Conservation (phyloP, 2,888 invertebrate species). For the Ephialtes manifestator region DNA sequence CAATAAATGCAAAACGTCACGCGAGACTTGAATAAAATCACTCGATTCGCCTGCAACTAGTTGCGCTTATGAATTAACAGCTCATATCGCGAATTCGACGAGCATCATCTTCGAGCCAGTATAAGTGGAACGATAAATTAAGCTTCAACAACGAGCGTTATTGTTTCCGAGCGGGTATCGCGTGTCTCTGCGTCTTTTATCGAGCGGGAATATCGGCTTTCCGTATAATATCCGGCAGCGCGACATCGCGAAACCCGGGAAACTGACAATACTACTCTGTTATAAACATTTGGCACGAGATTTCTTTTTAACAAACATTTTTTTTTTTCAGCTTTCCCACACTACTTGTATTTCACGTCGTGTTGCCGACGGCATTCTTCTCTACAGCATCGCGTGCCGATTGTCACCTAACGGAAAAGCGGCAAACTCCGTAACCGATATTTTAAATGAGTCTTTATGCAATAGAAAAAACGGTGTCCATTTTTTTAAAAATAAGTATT, state of each 20-base stretch:
- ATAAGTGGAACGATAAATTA: constrained; percentile 40
- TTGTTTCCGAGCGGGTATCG: constrained; percentile 69
- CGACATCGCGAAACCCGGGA: constrained; percentile 60
- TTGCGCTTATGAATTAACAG: constrained; percentile 37
- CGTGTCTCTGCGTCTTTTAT: constrained; percentile 66
- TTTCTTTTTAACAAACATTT: constrained; percentile 31
- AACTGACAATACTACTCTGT: constrained; percentile 58
- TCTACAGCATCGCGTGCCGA: neutral
- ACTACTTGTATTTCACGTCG: constrained; percentile 6
- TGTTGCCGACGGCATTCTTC: constrained; percentile 36
- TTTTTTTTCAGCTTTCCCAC: constrained; percentile 40
- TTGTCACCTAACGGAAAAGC: neutral
- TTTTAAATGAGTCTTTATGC: too few relatives aligned
- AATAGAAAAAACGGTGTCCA: too few relatives aligned
- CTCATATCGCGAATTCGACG: constrained; percentile 47
- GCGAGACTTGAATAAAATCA: constrained; percentile 17
- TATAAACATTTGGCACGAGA: constrained; percentile 40
- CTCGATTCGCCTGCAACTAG: constrained; percentile 6
- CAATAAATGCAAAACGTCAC: constrained; percentile 7
- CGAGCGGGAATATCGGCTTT: constrained; percentile 75
- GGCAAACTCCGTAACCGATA: too few relatives aligned
- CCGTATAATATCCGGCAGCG: constrained; percentile 68
- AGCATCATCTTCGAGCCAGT: constrained; percentile 48
- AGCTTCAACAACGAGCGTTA: constrained; percentile 66
- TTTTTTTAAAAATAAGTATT: too few relatives aligned